phyloP scores from a whole-genome alignment of 2,113 vertebrate species.

The Bungarus multicinctus region DNA sequence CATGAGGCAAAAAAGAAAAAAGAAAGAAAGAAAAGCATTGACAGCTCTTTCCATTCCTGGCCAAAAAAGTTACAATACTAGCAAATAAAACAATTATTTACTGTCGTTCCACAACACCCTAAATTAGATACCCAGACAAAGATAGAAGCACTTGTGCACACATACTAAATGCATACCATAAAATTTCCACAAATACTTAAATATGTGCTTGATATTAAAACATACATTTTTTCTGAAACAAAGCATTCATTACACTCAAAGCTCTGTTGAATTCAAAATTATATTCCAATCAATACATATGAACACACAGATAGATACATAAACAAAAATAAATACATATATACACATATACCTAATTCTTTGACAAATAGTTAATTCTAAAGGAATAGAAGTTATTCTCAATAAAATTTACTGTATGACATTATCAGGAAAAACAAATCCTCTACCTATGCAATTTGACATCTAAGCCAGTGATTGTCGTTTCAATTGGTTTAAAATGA shows the following conservation, averaged over 20 bases:
- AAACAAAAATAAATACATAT: background rate
- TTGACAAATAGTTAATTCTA: constrained; percentile 63
- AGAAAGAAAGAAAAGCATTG: background rate
- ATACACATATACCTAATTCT: constrained; percentile 37
- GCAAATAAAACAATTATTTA: background rate
- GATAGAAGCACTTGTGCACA: background rate
- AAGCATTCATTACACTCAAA: constrained; percentile 43
- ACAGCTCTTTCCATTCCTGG: background rate
- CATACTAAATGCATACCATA: background rate
- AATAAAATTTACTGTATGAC: constrained; percentile 54
- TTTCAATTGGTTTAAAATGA: constrained; percentile 41
- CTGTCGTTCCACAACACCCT: background rate
- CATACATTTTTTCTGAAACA: constrained; percentile 36
- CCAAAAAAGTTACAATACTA: background rate
- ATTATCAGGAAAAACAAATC: constrained; percentile 41
- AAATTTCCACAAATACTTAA: background rate
- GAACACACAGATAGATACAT: constrained; percentile 22
- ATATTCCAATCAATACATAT: constrained; percentile 43
- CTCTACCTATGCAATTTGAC: constrained; percentile 24
- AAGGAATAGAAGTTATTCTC: constrained; percentile 51
- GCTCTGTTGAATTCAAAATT: constrained; percentile 58
- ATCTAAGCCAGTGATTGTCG: constrained; percentile 40
- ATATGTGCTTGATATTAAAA: background rate
- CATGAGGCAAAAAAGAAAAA: background rate
- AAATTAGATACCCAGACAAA: background rate